Conservation (phyloP, 2,113 vertebrate species). For the Agelaius phoeniceus region DNA sequence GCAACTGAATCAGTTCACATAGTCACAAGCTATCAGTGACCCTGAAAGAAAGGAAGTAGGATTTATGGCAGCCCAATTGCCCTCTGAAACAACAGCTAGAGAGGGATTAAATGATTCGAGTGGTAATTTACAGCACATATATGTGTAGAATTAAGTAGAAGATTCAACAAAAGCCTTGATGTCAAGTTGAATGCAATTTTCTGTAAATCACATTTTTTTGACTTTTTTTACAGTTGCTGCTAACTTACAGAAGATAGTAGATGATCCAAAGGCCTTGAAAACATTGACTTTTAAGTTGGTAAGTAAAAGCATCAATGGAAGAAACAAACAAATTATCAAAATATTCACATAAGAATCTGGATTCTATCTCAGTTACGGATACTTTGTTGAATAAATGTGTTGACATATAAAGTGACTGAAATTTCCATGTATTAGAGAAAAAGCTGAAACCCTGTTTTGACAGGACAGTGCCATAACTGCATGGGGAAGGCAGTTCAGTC, state of each 20-base stretch:
- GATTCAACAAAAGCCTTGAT: slow-evolving; percentile 1
- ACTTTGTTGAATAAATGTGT: background rate
- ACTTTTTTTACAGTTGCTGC: slow-evolving; percentile 91
- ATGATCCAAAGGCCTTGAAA: slow-evolving; percentile 95
- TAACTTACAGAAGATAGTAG: slow-evolving; percentile 99
- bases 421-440: background rate
- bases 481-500: background rate
- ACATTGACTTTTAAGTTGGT: slow-evolving; percentile 98
- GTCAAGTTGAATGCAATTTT: slow-evolving; percentile 9
- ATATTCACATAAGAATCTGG: background rate
- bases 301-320: slow-evolving; percentile 73
- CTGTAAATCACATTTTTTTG: slow-evolving; percentile 1
- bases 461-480: background rate
- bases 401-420: background rate
- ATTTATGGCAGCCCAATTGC: background rate
- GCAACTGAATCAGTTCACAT: background rate
- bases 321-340: background rate
- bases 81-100: background rate
- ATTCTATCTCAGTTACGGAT: background rate
- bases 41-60: background rate
- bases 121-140: background rate
- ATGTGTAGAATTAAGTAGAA: background rate
- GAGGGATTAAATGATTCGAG: slow-evolving; percentile 5
- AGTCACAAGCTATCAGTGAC: background rate
- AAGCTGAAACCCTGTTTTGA: background rate